These are phyloP conservation scores for Toxotes lorentzi DNA, from an alignment of 2,797 vertebrate species.

Conservation along the genomic window DNA sequence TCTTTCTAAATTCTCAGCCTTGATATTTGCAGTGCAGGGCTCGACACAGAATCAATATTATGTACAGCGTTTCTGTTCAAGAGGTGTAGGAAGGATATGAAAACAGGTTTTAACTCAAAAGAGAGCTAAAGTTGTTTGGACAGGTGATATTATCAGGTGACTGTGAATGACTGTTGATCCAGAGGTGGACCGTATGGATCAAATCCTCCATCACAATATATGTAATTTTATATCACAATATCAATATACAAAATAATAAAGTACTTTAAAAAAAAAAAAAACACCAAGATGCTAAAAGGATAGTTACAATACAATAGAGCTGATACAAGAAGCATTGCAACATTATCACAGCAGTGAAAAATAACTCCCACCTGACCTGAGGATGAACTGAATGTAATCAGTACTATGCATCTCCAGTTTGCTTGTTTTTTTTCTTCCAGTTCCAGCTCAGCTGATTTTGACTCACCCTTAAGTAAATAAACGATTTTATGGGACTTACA, in stretches of 20 bases:
- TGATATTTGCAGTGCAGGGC: not conserved
- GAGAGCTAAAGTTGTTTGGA: not conserved
- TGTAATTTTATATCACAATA: not conserved
- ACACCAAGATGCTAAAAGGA: not conserved
- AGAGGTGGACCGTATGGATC: not conserved
- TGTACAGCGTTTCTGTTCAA: accelerated
- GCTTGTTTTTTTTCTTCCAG: not conserved
- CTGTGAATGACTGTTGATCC: not conserved
- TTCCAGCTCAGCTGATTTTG: not conserved
- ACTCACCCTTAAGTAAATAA: not conserved
- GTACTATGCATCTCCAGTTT: not conserved
- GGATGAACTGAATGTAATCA: not conserved
- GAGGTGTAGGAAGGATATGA: not conserved
- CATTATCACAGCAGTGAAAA: not conserved
- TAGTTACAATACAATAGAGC: not conserved
- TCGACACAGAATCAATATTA: conserved; percentile 8
- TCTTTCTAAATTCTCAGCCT: not conserved
- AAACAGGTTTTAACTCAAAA: not conserved
- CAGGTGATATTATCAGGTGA: not conserved
- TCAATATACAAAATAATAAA: not conserved
- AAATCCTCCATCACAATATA: not conserved
- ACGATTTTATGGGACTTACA: not conserved
- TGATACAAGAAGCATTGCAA: not conserved
- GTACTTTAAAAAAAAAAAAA: no score
- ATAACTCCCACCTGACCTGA: not conserved